A percentile compares a stretch with the other conserved stretches of the same genome.
phyloP scores from a whole-genome alignment of 2,797 vertebrate genomes.

The Protosalanx chinensis region DNA sequence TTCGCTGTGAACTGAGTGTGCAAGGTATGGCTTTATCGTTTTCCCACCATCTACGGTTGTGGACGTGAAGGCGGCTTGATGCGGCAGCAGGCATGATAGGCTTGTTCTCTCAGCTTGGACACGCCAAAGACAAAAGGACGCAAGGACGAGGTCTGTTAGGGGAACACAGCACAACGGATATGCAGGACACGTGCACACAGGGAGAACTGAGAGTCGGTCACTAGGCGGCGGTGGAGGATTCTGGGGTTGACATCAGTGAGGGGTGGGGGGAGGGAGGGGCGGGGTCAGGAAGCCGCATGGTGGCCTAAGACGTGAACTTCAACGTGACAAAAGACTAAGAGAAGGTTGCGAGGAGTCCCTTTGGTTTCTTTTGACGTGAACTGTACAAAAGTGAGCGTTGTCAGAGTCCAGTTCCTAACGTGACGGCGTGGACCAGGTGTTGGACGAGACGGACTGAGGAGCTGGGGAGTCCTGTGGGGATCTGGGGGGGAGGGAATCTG shows the following conservation, averaged over 20 bases:
- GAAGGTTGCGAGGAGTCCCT: conserved; percentile 35
- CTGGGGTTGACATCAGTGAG: neutral
- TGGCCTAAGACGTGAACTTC: neutral
- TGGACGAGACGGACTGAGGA: conserved; percentile 11
- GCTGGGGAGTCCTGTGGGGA: neutral
- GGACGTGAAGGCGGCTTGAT: conserved; percentile 20
- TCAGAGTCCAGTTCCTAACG: conserved; percentile 40
- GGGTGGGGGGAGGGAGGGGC: neutral
- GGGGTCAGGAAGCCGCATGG: neutral
- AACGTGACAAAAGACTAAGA: neutral
- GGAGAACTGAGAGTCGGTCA: conserved; percentile 5
- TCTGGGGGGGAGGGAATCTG: neutral
- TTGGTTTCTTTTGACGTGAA: conserved; percentile 50
- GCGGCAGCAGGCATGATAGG: conserved; percentile 20
- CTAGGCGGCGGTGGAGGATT: neutral
- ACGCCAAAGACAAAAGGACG: conserved; percentile 21
- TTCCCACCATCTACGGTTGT: conserved; percentile 45
- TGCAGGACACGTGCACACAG: neutral
- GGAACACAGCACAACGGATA: conserved; percentile 2
- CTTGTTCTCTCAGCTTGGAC: conserved; percentile 21
- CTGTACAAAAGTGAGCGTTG: conserved; percentile 34
- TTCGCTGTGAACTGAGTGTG: conserved; percentile 30
- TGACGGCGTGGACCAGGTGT: conserved; percentile 26
- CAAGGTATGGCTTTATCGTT: conserved; percentile 65
- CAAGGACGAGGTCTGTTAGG: conserved; percentile 14